Evolutionary conservation across 2,113 vertebrate species (phyloP).

Genomic region (Alligator sinensis): DNA sequence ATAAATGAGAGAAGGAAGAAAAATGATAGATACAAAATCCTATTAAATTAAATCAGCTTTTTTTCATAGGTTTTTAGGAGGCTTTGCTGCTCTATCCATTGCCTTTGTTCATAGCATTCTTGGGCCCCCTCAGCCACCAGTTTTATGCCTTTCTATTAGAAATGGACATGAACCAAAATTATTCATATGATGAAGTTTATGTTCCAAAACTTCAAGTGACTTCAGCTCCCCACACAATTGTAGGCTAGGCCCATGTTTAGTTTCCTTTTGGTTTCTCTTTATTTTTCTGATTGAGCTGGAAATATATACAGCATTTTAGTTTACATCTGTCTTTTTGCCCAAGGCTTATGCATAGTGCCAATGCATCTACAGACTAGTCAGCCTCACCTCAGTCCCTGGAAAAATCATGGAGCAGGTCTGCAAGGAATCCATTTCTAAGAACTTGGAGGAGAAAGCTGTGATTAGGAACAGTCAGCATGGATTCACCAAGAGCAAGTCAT

Average conservation of each 20-base stretch:
- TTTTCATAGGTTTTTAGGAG: not conserved
- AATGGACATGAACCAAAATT: not conserved
- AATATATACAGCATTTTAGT: not conserved
- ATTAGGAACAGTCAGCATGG: too few species aligned
- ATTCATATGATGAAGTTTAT: not conserved
- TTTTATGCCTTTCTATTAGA: not conserved
- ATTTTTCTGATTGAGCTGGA: not conserved
- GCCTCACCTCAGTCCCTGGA: too few species aligned
- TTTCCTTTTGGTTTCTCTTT: not conserved
- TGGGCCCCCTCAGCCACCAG: not conserved
- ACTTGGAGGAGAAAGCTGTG: too few species aligned
- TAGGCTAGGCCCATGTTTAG: not conserved
- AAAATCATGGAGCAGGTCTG: too few species aligned
- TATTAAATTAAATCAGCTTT: not conserved
- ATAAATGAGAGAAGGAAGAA: not conserved
- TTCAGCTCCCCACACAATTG: not conserved
- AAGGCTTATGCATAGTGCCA: too few species aligned
- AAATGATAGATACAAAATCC: not conserved
- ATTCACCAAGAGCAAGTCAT: too few species aligned
- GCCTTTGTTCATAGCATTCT: not conserved
- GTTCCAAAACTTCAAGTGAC: not conserved
- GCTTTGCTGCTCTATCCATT: not conserved
- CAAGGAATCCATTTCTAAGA: too few species aligned
- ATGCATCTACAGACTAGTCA: too few species aligned
- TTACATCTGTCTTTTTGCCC: too few species aligned